A percentile compares a stretch with the other conserved stretches of the same genome.
Evolutionary conservation across 1,140 invertebrate genomes (phyloP).

Genomic region (Rhyzopertha dominica): DNA sequence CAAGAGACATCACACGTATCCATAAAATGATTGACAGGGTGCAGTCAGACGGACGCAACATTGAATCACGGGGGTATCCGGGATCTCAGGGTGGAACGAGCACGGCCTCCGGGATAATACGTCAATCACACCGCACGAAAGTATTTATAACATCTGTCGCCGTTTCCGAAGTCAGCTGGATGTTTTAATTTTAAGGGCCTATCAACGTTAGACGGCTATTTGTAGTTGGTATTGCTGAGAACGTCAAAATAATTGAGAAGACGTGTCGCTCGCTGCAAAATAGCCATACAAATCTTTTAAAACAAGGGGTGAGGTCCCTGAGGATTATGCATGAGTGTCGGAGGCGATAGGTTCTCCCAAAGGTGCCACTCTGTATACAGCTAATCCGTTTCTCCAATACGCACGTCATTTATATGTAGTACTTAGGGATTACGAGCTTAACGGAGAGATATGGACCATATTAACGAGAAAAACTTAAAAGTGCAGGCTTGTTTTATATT

Average conservation of each 20-base stretch:
- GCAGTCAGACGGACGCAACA: constrained; percentile 10
- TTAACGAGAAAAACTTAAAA: no score
- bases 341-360: constrained; percentile 18
- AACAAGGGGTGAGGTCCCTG: constrained; percentile 17
- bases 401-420: constrained; percentile 20
- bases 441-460: no score
- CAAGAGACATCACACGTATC: no score
- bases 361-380: constrained; percentile 15
- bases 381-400: constrained; percentile 23
- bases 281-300: constrained; percentile 21
- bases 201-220: no score
- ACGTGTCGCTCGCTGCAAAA: no score
- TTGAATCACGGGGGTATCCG: constrained; percentile 12
- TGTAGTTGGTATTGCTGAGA: no score
- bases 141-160: constrained; percentile 33
- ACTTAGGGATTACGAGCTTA: constrained; percentile 6
- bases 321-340: constrained; percentile 15
- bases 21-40: constrained; percentile 25
- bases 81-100: constrained; percentile 17
- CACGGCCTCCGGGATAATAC: constrained; percentile 28
- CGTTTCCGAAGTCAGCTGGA: constrained; percentile 30
- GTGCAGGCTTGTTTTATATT: no score
- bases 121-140: constrained; percentile 27
- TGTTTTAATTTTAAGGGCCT: no score
- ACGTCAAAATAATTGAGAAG: no score